A percentile compares a stretch with the other conserved stretches of the same genome.
Evolutionary conservation across 2,797 vertebrate genomes (phyloP).

Genomic region (Crenuchus spilurus): DNA sequence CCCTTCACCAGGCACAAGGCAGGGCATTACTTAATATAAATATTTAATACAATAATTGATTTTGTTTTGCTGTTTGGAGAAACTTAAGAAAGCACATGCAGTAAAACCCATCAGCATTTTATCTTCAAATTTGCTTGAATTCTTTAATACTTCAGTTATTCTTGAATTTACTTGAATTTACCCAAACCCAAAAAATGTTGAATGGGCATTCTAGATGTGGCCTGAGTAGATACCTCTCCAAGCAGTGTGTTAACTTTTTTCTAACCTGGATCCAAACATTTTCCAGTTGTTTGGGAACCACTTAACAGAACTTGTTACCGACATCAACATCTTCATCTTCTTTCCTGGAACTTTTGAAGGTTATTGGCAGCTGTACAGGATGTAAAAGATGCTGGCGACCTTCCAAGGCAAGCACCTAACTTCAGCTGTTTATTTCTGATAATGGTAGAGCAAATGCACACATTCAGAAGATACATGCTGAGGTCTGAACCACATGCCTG

Average conservation of each 20-base stretch:
- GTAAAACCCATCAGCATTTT: not conserved
- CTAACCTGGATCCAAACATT: slow-evolving; percentile 3
- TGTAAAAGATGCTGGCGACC: slow-evolving; percentile 21
- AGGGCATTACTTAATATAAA: not conserved
- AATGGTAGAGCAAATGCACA: not conserved
- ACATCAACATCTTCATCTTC: not conserved
- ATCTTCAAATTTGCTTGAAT: not conserved
- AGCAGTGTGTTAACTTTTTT: not conserved
- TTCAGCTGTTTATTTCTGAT: slow-evolving; percentile 14
- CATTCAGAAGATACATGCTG: slow-evolving; percentile 1
- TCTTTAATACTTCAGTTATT: slow-evolving; percentile 1
- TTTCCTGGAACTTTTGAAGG: slow-evolving; percentile 13
- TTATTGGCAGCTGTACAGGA: slow-evolving; percentile 37
- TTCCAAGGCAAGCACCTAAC: not conserved
- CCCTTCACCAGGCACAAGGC: too few species aligned
- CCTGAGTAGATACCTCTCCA: not conserved
- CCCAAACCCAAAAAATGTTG: too few species aligned
- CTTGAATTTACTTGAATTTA: not conserved
- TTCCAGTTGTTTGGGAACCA: slow-evolving; percentile 15
- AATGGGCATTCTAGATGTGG: not conserved
- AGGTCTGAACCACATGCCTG: not conserved
- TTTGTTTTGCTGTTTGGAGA: slow-evolving; percentile 2
- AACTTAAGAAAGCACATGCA: not conserved
- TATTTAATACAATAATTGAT: slow-evolving; percentile 30
- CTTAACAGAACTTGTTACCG: not conserved